Evolutionary conservation across 2,888 invertebrate genomes (phyloP).

Genomic region (Augiades crinisus): DNA sequence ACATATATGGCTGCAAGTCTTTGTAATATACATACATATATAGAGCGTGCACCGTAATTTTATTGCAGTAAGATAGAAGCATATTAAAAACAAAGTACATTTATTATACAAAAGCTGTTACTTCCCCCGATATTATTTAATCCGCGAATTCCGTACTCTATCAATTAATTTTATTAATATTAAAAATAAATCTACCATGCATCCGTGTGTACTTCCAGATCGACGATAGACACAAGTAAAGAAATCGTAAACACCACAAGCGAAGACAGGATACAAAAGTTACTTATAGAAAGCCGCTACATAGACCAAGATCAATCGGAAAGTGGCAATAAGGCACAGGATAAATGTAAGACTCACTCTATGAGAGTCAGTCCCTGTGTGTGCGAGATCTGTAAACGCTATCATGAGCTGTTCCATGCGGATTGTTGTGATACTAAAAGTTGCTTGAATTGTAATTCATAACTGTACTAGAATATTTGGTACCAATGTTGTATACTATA

Average conservation of each 20-base stretch:
- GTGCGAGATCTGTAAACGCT: conserved; percentile 67
- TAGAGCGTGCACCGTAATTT: too few relatives aligned
- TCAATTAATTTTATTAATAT: not conserved
- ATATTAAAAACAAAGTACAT: too few relatives aligned
- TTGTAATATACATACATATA: too few relatives aligned
- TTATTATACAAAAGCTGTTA: too few relatives aligned
- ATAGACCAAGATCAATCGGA: conserved; percentile 41
- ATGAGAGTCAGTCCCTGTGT: conserved; percentile 48
- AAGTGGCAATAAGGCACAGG: conserved; percentile 23
- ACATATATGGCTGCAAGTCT: too few relatives aligned
- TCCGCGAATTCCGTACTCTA: too few relatives aligned
- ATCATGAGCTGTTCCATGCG: conserved; percentile 65
- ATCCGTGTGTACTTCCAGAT: conserved; percentile 35
- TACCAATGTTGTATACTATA: too few relatives aligned
- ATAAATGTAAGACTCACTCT: conserved; percentile 26
- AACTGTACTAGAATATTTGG: too few relatives aligned
- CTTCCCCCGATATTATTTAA: too few relatives aligned
- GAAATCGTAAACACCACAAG: conserved; percentile 11
- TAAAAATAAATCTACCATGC: too few relatives aligned
- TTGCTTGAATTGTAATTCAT: not conserved
- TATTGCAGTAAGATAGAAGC: too few relatives aligned
- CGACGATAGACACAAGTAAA: conserved; percentile 30
- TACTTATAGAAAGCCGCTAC: conserved; percentile 58
- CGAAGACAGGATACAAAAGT: conserved; percentile 40
- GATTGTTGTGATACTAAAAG: conserved; percentile 8